A percentile compares a stretch with the other conserved stretches of the same genome.
phyloP scores from a whole-genome alignment of 2,888 invertebrate species.

The Lumbricus terrestris region DNA sequence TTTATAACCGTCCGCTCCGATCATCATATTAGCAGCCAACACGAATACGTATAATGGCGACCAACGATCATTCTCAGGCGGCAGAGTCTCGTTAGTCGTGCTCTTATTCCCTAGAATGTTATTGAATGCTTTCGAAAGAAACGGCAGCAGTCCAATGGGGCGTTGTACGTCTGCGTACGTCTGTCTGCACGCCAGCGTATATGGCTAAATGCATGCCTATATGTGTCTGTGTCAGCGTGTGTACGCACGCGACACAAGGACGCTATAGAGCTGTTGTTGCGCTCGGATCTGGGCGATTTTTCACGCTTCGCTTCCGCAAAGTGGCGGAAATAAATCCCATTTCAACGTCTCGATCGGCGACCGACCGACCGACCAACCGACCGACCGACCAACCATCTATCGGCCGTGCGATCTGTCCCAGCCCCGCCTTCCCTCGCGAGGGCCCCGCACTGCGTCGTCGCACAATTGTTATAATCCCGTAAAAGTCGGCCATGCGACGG shows the following conservation, averaged over 20 bases:
- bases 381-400: no score
- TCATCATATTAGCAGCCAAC: no score
- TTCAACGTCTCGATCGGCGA: neutral
- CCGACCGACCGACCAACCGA: no score
- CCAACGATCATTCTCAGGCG: neutral
- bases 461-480: neutral
- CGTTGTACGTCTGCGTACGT: neutral
- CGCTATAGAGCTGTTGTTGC: neutral
- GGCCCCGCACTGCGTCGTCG: neutral
- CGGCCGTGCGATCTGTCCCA: no score
- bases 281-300: neutral
- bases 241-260: neutral
- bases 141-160: neutral
- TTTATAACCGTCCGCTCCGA: no score
- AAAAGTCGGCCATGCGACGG: neutral
- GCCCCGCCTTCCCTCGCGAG: neutral
- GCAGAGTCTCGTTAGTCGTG: neutral
- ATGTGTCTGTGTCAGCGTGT: no score
- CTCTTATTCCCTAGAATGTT: neutral
- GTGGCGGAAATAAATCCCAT: neutral
- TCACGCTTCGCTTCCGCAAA: slow-evolving; percentile 3
- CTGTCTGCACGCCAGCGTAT: neutral
- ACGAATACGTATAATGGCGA: neutral
- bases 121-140: neutral
- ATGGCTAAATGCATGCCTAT: neutral